phyloP scores from a whole-genome alignment of 1,140 invertebrate genomes.

The Mylabris phalerata region DNA sequence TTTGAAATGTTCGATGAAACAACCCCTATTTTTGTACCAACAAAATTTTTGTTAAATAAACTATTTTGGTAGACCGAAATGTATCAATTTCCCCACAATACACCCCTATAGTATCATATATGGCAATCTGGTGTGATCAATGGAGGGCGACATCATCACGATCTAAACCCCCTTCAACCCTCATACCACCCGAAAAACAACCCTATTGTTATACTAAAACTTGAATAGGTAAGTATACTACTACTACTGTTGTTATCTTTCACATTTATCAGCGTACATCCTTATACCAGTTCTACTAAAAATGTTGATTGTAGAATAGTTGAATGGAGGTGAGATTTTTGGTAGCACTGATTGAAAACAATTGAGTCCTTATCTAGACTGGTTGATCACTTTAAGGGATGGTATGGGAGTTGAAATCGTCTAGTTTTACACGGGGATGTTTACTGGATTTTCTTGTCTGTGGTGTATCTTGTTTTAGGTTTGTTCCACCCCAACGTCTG shows the following conservation, averaged over 20 bases:
- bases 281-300: conserved; percentile 12
- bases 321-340: neutral
- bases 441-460: too few species aligned
- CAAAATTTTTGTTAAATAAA: conserved; percentile 28
- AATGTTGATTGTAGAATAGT: neutral
- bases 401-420: too few species aligned
- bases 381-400: conserved; percentile 10
- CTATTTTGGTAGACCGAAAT: conserved; percentile 38
- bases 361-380: conserved; percentile 21
- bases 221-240: too few species aligned
- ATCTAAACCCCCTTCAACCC: conserved; percentile 4
- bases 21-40: too few species aligned
- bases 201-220: conserved; percentile 42
- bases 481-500: too few species aligned
- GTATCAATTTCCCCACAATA: conserved; percentile 31
- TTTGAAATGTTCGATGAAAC: conserved; percentile 15
- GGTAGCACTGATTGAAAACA: conserved; percentile 16
- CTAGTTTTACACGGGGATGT: too few species aligned
- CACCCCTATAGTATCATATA: conserved; percentile 25
- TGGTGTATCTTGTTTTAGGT: too few species aligned
- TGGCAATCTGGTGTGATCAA: conserved; percentile 36
- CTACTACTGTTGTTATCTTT: conserved; percentile 35
- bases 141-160: conserved; percentile 32
- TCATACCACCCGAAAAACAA: conserved; percentile 3
- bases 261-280: conserved; percentile 42